Base-by-base conservation (phyloP, 2,113 vertebrate genomes). In the Silurus glanis region DNA sequence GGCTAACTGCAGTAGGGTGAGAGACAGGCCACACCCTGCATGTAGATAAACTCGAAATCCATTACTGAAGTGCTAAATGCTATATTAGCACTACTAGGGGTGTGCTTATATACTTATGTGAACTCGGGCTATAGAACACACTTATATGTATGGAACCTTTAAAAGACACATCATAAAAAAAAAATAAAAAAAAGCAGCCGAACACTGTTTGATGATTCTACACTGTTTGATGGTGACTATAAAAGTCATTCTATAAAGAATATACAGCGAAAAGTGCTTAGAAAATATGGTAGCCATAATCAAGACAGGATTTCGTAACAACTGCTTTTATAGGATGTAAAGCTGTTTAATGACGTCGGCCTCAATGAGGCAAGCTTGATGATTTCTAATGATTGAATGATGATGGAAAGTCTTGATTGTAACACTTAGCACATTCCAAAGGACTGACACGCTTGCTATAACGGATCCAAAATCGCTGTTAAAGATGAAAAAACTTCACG, bases 1-100 rank as follows among this genome's bases (percentile, higher is more conserved):
- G 78, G 80, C 85, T 89, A 91, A 91, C 84, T n/a, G 83, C 85
- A 89, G 89, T 89, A 87, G 83, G 88, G 64, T 67, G 64, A 75
- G 59, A 88, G 90, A 87, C 69, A 86, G 88, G 61, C 85, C 64
- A 83, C 76, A 84, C 80, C 82, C 86, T 88, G 67, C 87, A 79
- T 59, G 76, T 66, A 84, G 83, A 89, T 85, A 90, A 83, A 89
- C 78, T 85, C 85, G 88, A 86, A 90, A 83, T 86, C 90, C 88
- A 92, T 90, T 88, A 91, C 87, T 80, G 75, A 90, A 85, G 83
- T 82, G 85, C 37, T 37, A 37, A 37, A 2, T 37, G 37, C 37
- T 37, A 37, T 37, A 37, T 37, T 37, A 37, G 37, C 88, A 88
- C 74, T 23, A 62, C 75, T 59, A 85, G 84, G 79, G 37, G 67